A percentile compares a stretch with the other conserved stretches of the same genome.
Evolutionary conservation across 1,140 invertebrate species (phyloP).

Genomic region (Eupristina koningsbergeri): DNA sequence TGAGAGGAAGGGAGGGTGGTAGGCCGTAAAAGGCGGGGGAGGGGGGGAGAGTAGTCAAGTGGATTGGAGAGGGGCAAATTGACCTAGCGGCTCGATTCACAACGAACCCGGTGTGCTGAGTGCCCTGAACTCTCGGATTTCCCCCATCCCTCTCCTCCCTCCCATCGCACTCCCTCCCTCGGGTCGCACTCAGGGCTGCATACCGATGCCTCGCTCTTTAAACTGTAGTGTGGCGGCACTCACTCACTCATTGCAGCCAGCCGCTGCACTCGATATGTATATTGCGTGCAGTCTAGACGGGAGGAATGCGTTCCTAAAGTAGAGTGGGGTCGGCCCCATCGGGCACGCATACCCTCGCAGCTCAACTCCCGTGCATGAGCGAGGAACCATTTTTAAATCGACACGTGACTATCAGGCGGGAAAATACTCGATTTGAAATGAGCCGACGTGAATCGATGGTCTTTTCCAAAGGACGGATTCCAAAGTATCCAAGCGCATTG

Average conservation of each 20-base stretch:
- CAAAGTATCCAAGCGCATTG: no score
- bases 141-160: slow-evolving; percentile 3
- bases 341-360: no score
- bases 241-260: no score
- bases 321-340: slow-evolving; percentile 23
- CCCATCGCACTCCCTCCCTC: neutral
- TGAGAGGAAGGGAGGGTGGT: neutral
- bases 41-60: slow-evolving; percentile 41
- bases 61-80: slow-evolving; percentile 47
- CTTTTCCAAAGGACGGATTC: no score
- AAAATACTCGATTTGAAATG: slow-evolving; percentile 23
- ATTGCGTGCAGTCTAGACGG: slow-evolving; percentile 37
- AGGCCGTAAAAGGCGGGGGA: neutral
- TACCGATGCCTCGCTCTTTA: slow-evolving; percentile 22
- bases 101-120: slow-evolving; percentile 42
- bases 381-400: slow-evolving; percentile 37
- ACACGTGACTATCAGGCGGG: slow-evolving; percentile 32
- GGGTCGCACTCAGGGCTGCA: neutral
- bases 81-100: slow-evolving; percentile 49
- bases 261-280: neutral
- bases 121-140: slow-evolving; percentile 48
- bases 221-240: no score
- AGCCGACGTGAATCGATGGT: no score
- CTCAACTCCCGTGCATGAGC: neutral
- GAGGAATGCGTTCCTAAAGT: slow-evolving; percentile 48